Base-by-base conservation (phyloP, 2,888 invertebrate genomes). In the Celastrina argiolus region DNA sequence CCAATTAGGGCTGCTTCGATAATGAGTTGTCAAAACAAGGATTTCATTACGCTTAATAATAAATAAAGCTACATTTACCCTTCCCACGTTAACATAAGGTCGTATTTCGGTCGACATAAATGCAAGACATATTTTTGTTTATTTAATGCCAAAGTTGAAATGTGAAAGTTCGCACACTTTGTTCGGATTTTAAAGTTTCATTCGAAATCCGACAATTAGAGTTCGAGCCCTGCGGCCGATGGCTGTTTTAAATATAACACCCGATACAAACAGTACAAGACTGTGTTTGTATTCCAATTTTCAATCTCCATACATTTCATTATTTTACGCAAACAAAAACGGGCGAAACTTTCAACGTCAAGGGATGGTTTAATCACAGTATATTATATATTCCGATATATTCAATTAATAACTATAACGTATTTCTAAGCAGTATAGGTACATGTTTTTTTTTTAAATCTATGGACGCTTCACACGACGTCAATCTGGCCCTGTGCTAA, bases 21-120 rank as follows among this genome's bases (percentile, higher is more conserved):
- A 89, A 89, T 89, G 85, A 87, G 82, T 89, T 90, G 85, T 88
- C 87, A 88, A 89, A 89, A 90, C 88, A 90, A 84, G 83, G 82
- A 82, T 74, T 79, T 74, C 73, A 71, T 70, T 73, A 70, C 70
- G 69, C 78, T 73, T 74, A 73, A 64, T 72, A 67, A 73, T 69
- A 65, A 70, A 70, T 65, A 67, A 69, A 64, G 36, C 63, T 63
- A 58, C 67, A 68, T 69, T 72, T 67, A 72, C 70, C 74, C 76
- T 76, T 85, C 78, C 71, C 31, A 2, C 65, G 26, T 58, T 6
- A 41, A 0, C 3, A 69, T 78, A 83, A 76, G 76, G 76, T 76
- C 67, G 66, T 76, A 68, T 76, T 78, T 81, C 39, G 72, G 59
- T 51, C 71, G 70, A 63, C 45, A 31, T 14, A 26, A 67, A 68